Evolutionary conservation across 2,888 invertebrate genomes (phyloP).

Genomic region (Erebia aethiops): DNA sequence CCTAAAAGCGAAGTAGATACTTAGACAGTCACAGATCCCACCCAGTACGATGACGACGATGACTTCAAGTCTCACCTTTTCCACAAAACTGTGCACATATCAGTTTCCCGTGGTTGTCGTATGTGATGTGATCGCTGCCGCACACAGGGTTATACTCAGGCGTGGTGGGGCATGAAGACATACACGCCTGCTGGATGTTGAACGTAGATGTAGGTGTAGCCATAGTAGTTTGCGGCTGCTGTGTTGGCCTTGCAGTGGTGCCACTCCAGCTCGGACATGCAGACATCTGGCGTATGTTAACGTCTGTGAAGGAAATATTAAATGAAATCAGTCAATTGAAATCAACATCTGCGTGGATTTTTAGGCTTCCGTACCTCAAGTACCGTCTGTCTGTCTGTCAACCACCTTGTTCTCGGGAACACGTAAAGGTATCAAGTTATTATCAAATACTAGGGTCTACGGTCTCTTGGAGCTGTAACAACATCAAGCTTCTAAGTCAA

Average conservation of each 20-base stretch:
- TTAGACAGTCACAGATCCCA: no score
- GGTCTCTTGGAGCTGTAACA: no score
- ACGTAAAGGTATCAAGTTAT: no score
- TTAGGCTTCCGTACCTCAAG: no score
- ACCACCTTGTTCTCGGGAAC: no score
- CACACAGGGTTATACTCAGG: constrained; percentile 66
- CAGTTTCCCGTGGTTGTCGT: constrained; percentile 56
- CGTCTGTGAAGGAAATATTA: constrained; percentile 18
- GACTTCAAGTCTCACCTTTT: constrained; percentile 45
- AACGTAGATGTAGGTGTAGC: not conserved
- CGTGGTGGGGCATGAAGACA: constrained; percentile 52
- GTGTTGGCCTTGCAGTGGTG: not conserved
- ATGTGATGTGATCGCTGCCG: constrained; percentile 57
- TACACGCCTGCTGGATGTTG: constrained; percentile 36
- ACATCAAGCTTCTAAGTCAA: no score
- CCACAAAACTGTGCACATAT: constrained; percentile 61
- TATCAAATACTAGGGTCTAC: no score
- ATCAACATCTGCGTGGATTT: no score
- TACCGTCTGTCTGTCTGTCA: no score
- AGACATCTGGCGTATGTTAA: constrained; percentile 15
- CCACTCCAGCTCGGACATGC: constrained; percentile 4
- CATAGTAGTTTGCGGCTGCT: not conserved
- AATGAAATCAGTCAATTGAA: no score
- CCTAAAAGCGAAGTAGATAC: no score
- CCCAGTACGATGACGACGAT: no score